Base-by-base conservation (phyloP, 2,888 invertebrate genomes). In the Lasioglossum pauxillum region DNA sequence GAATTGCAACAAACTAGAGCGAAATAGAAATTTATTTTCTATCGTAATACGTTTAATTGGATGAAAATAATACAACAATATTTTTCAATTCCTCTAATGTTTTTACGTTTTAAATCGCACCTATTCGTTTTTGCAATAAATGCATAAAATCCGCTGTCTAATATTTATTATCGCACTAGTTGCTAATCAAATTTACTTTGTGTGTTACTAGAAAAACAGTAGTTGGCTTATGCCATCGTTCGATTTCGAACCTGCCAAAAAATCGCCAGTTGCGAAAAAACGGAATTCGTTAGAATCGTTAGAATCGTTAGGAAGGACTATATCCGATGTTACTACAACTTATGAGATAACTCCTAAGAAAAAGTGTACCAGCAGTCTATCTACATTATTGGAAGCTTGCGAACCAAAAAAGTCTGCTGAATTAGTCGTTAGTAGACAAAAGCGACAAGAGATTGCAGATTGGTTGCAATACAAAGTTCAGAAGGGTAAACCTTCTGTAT, bases 381-480 rank as follows among this genome's bases (percentile, higher is more conserved):
- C 93, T 8, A 76, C 82, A 31, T 86, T 95, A 44, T 75, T 95
- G 1, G 84, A 89, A 79, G 91, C 91, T 5, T 95, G 95, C 53
- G 91, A 93, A 49, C 95, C 95, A 23, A 87, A 90, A 80, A 90
- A 89, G 60, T 12, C 89, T 16, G 82, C 91, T 0, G 95, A 95
- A 78, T 92, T 95, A 67, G 93, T 92, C 0, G 83, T 95, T 5
- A 95, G 95, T 73, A 91, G 81, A 60, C 95, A 94, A 73, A 95
- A 95, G 80, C 94, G 94, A 60, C 92, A 93, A 75, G 94, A 95
- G 88, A 93, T 95, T n/a, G 82, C 78, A 16, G 90, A 90, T 27
- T 95, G 95, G 95, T 88, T 95, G 46, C 87, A 83, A 16, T 78
- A 64, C 10, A 91, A 88, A 85, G 87, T 88, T 10, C 80, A 35